A percentile compares a stretch with the other conserved stretches of the same genome.
phyloP scores from a whole-genome alignment of 2,888 invertebrate genomes.

The Eulithis testata region DNA sequence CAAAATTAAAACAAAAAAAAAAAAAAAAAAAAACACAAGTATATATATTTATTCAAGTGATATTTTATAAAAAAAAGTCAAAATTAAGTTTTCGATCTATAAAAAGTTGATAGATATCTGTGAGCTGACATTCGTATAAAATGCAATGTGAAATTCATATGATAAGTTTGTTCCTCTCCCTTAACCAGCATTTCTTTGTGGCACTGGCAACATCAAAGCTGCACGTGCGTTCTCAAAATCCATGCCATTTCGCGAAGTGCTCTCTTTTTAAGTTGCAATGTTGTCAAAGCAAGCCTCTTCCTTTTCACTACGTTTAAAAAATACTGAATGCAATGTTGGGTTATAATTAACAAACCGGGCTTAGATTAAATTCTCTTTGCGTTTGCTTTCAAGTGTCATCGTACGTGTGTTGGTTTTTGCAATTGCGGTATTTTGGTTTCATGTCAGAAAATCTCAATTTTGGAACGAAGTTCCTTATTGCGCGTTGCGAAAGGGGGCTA shows the following conservation, averaged over 20 bases:
- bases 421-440: slow-evolving; percentile 22
- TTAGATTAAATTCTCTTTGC: slow-evolving; percentile 68
- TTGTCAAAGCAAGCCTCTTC: slow-evolving; percentile 76
- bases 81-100: neutral
- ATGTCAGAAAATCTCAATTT: no score
- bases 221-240: slow-evolving; percentile 31
- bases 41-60: no score
- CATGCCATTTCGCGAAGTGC: slow-evolving; percentile 38
- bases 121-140: no score
- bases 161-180: neutral
- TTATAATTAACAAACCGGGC: slow-evolving; percentile 73
- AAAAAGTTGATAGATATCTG: neutral
- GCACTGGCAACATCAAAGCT: slow-evolving; percentile 25
- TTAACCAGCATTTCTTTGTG: slow-evolving; percentile 10
- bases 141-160: neutral
- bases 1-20: no score
- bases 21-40: no score
- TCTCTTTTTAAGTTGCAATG: slow-evolving; percentile 61
- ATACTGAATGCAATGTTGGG: slow-evolving; percentile 54
- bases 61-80: no score
- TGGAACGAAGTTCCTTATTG: no score
- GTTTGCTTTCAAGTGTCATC: slow-evolving; percentile 63
- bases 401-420: slow-evolving; percentile 56
- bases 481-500: no score
- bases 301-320: slow-evolving; percentile 75